Evolutionary conservation across 2,113 vertebrate genomes (phyloP).

Genomic region (Neoarius graeffei): DNA sequence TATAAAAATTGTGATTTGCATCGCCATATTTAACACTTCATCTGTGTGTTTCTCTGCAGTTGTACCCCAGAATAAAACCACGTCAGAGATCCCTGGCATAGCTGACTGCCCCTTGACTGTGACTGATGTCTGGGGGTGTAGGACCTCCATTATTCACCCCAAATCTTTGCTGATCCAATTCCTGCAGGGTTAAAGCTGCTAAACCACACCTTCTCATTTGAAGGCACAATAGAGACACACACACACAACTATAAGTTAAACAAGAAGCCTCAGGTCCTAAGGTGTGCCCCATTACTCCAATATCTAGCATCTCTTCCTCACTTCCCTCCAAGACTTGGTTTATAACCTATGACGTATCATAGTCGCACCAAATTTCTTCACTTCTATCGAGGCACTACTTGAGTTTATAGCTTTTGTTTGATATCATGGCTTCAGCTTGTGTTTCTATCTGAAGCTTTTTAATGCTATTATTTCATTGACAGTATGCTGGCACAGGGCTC

Average conservation of each 20-base stretch:
- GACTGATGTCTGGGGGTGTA: constrained; percentile 57
- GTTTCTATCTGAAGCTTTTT: constrained; percentile 18
- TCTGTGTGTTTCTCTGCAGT: constrained; percentile 66
- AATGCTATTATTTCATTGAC: constrained; percentile 17
- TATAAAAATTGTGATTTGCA: neutral
- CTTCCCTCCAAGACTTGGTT: neutral
- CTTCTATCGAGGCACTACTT: constrained; percentile 38
- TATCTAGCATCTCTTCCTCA: neutral
- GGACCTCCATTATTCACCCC: constrained; percentile 58
- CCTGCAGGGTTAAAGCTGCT: constrained; percentile 50
- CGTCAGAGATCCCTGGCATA: constrained; percentile 93
- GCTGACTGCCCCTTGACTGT: constrained; percentile 45
- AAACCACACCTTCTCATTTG: constrained; percentile 23
- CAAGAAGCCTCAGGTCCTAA: constrained; percentile 55
- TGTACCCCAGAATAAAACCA: constrained; percentile 96
- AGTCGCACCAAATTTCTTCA: constrained; percentile 30
- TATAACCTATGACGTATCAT: constrained; percentile 1
- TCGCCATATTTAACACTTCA: neutral
- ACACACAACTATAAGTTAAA: constrained; percentile 57
- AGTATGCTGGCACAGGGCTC: neutral
- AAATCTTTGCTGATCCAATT: constrained; percentile 25
- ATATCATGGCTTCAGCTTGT: constrained; percentile 28
- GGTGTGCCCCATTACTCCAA: constrained; percentile 42
- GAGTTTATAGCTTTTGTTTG: constrained; percentile 44
- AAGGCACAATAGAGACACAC: constrained; percentile 25